phyloP scores from a whole-genome alignment of 2,113 vertebrate species.

The Eira barbara region DNA sequence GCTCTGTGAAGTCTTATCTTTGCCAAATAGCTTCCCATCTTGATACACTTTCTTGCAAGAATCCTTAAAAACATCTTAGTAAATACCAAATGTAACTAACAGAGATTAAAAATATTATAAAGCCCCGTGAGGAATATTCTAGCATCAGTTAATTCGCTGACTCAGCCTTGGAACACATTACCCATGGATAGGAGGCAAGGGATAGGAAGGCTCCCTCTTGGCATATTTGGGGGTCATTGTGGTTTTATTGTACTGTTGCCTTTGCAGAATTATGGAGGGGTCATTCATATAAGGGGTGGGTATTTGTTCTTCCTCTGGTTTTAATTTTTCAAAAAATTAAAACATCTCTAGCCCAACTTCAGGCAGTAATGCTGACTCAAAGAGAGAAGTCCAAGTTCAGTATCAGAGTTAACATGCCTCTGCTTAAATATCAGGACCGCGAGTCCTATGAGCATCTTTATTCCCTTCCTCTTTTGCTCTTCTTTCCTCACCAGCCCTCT shows the following conservation, averaged over 20 bases:
- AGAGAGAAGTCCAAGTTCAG: conserved; percentile 46
- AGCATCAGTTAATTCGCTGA: conserved; percentile 32
- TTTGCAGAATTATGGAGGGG: not conserved
- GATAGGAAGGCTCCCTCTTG: not conserved
- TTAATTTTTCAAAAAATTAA: conserved; percentile 34
- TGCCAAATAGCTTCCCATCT: conserved; percentile 55
- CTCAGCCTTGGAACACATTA: not conserved
- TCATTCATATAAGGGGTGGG: conserved; percentile 40
- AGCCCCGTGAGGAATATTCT: conserved; percentile 33
- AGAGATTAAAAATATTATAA: conserved; percentile 28
- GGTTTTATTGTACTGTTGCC: conserved; percentile 8
- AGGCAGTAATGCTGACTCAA: conserved; percentile 54
- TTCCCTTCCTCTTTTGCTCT: not conserved
- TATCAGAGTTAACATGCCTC: not conserved
- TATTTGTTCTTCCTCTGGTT: conserved; percentile 59
- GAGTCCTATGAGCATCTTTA: conserved; percentile 26
- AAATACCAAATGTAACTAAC: conserved; percentile 37
- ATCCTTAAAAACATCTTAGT: conserved; percentile 32
- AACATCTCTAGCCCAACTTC: conserved; percentile 52
- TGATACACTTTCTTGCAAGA: conserved; percentile 50
- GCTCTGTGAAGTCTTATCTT: conserved; percentile 3
- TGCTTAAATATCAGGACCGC: conserved; percentile 26
- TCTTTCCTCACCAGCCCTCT: not conserved
- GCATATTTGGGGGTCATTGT: not conserved
- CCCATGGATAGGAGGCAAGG: not conserved